Base-by-base conservation (phyloP, 1,140 invertebrate genomes). In the Ceratina calcarata region DNA sequence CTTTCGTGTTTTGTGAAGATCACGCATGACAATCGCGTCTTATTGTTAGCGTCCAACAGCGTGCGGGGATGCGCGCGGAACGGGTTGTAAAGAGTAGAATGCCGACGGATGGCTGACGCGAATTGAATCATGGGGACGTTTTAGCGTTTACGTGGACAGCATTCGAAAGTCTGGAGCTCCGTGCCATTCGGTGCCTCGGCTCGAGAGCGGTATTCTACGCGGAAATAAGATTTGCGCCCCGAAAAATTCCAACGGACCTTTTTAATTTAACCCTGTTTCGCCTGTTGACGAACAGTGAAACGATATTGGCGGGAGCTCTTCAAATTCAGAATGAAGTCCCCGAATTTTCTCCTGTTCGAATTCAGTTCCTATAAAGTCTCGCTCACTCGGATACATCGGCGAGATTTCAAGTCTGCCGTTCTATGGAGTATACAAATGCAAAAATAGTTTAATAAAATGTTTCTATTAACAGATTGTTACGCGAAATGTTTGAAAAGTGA, bases 121-220 rank as follows among this genome's bases (percentile, higher is more conserved):
- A 92, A 92, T 91, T 91, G 91, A 92, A 93, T 92, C 91, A 92
- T 91, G 89, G 89, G 90, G 90, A 90, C 90, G 91, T 92, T 92
- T 92, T 92, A 91, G 89, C 90, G 89, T 89, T 86, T 89, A 91
- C 91, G 91, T 91, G 91, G 83, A 73, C 87, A 78, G 91, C 90
- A 90, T 92, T 90, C 85, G 81, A 87, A 91, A 90, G 89, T 77
- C 89, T 80, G 80, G 86, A 86, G 82, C 89, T 77, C 78, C 84
- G 84, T 78, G 82, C 70, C 61, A 80, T 85, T 62, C 78, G 83
- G 83, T 84, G 80, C 55, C n/a, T 8, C 37, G 6, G 37, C 65
- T 78, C 83, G 73, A 75, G 82, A 61, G 77, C 82, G 69, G 53
- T 60, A 58, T 67, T 62, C 72, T 68, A 37, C 22, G 27, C 32